These are phyloP conservation scores for Cepaea nemoralis DNA, from an alignment of 1,140 invertebrate genomes.

Conservation along the genomic window DNA sequence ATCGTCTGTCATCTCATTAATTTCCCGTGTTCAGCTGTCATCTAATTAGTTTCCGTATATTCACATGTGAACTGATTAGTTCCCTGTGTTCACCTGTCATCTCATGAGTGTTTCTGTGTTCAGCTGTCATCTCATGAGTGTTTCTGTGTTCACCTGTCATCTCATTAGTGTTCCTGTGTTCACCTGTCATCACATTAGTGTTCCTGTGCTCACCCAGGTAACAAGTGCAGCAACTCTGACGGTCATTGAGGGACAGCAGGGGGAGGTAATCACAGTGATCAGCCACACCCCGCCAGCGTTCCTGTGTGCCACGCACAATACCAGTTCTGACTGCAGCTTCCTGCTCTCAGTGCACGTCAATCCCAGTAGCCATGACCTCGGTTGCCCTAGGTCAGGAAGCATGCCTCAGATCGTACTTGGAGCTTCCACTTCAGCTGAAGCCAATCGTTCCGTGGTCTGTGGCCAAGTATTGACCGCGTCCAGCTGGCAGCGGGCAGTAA, in stretches of 20 bases:
- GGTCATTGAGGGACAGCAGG: slow-evolving; percentile 45
- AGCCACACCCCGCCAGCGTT: slow-evolving; percentile 50
- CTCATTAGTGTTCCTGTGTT: too few relatives aligned
- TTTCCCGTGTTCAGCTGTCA: too few relatives aligned
- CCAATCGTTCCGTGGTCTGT: slow-evolving; percentile 39
- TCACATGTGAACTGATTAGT: too few relatives aligned
- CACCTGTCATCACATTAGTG: too few relatives aligned
- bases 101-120: too few relatives aligned
- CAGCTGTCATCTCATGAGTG: too few relatives aligned
- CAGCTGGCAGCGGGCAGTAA: slow-evolving; percentile 47
- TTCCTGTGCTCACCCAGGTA: slow-evolving; percentile 35
- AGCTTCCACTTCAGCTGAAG: not conserved
- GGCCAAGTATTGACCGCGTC: slow-evolving; percentile 41
- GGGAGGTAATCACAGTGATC: slow-evolving; percentile 26
- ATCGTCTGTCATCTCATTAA: too few relatives aligned
- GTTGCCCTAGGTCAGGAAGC: slow-evolving; percentile 36
- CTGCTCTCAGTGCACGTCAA: slow-evolving; percentile 17
- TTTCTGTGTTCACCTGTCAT: too few relatives aligned
- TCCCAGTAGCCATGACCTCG: not conserved
- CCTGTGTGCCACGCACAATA: slow-evolving; percentile 42
- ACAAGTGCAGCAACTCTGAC: slow-evolving; percentile 32
- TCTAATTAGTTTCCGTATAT: too few relatives aligned
- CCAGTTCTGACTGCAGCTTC: slow-evolving; percentile 42
- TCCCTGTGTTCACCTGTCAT: too few relatives aligned
- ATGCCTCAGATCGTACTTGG: slow-evolving; percentile 45